phyloP scores from a whole-genome alignment of 2,888 invertebrate species.

The Phyto melanocephala region DNA sequence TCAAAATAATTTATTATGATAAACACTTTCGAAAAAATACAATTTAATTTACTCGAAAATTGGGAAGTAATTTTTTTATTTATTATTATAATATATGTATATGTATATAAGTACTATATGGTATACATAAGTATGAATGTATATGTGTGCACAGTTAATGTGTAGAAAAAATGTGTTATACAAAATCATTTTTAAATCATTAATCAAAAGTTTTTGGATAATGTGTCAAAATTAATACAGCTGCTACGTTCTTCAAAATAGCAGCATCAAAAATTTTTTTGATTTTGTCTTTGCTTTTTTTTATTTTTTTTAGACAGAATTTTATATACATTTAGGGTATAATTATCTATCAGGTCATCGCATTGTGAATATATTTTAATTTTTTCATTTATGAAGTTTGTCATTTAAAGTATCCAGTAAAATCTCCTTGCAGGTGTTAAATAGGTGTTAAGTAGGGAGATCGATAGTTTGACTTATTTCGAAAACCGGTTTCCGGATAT shows the following conservation, averaged over 20 bases:
- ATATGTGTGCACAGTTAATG: background rate
- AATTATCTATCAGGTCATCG: too few species aligned
- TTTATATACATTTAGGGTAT: too few species aligned
- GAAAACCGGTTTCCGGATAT: too few species aligned
- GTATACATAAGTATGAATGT: background rate
- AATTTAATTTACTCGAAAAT: slow-evolving; percentile 30
- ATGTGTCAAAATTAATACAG: slow-evolving; percentile 18
- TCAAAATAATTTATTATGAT: slow-evolving; percentile 54
- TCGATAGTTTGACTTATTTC: too few species aligned
- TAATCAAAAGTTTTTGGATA: slow-evolving; percentile 33
- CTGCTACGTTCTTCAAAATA: background rate
- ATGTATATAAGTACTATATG: too few species aligned
- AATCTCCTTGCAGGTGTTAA: too few species aligned
- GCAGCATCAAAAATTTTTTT: background rate
- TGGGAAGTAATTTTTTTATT: slow-evolving; percentile 3
- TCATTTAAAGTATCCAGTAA: too few species aligned
- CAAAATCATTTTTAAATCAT: background rate
- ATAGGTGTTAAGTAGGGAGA: too few species aligned
- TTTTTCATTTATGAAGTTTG: too few species aligned
- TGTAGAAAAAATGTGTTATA: background rate
- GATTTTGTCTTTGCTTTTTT: too few species aligned
- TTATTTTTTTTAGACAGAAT: too few species aligned
- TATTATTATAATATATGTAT: background rate
- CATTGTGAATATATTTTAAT: too few species aligned
- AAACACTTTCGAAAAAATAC: slow-evolving; percentile 10